These are phyloP conservation scores for Oscarella lobularis DNA, from an alignment of 37 sponge, comb jelly and placozoan species.

Conservation along the genomic window DNA sequence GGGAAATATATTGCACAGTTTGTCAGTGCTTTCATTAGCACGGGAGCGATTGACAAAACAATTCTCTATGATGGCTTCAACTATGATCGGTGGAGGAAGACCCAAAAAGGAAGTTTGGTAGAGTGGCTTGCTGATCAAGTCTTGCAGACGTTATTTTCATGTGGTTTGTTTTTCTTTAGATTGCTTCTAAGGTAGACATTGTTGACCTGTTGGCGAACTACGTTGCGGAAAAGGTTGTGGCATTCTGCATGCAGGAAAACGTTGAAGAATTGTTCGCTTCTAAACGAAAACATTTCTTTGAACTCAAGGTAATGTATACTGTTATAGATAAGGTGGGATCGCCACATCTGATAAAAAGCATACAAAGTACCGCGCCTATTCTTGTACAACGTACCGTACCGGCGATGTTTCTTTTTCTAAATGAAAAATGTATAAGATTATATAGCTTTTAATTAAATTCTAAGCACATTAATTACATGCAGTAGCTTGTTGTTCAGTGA, in stretches of 20 bases:
- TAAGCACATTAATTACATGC: too few relatives aligned
- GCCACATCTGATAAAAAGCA: too few relatives aligned
- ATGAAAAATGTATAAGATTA: too few relatives aligned
- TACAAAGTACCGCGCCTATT: too few relatives aligned
- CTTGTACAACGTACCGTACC: too few relatives aligned
- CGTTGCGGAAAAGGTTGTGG: constrained; percentile 18
- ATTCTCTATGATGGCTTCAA: constrained; percentile 36
- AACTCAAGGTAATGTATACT: constrained; percentile 8
- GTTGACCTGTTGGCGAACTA: constrained; percentile 15
- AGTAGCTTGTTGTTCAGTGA: too few relatives aligned
- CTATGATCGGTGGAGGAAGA: constrained; percentile 52
- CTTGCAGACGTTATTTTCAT: not conserved
- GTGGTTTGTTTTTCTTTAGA: not conserved
- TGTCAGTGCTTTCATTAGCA: constrained; percentile 26
- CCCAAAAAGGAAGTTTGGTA: not conserved
- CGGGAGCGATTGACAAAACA: constrained; percentile 9
- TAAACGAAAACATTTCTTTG: not conserved
- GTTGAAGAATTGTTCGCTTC: constrained; percentile 6
- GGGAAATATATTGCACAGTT: constrained; percentile 66
- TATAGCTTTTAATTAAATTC: too few relatives aligned
- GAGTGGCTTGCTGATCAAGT: not conserved
- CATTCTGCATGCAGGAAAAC: constrained; percentile 19
- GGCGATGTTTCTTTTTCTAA: too few relatives aligned
- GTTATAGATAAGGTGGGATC: too few relatives aligned
- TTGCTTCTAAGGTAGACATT: constrained; percentile 38